These are phyloP conservation scores for Tenebrosternarchus preto DNA, from an alignment of 2,113 vertebrate species.

Conservation along the genomic window DNA sequence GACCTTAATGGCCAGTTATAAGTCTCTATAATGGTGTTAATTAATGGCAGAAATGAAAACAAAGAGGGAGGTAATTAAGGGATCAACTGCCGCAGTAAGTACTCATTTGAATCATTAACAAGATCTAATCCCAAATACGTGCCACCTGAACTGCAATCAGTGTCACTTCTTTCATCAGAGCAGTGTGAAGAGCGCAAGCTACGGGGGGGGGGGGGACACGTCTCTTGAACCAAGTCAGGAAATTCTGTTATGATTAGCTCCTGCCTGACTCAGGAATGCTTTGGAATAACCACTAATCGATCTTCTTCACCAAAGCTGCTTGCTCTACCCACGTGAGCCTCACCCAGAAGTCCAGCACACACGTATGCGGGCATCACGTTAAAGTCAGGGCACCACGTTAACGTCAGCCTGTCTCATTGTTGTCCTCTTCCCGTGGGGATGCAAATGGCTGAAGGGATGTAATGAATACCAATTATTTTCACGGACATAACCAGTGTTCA, in stretches of 20 bases:
- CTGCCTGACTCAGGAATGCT: not conserved
- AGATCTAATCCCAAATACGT: not conserved
- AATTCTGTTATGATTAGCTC: not conserved
- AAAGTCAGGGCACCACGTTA: no score
- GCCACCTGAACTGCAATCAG: not conserved
- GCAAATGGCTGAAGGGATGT: no score
- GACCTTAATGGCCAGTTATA: constrained; percentile 6
- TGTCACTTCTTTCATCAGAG: not conserved
- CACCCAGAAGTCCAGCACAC: no score
- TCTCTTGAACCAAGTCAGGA: not conserved
- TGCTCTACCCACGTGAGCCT: not conserved
- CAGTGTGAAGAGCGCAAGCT: not conserved
- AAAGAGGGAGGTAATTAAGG: constrained; percentile 17
- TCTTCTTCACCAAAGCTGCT: not conserved
- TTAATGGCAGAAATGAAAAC: constrained; percentile 20
- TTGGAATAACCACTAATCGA: not conserved
- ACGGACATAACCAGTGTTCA: no score
- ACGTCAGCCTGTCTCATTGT: no score
- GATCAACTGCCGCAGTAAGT: constrained; percentile 6
- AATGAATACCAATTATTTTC: no score
- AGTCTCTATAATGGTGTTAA: constrained; percentile 1
- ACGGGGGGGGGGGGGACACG: no score
- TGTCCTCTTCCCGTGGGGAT: no score
- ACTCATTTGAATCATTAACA: constrained; percentile 10
- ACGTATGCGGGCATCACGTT: no score